Evolutionary conservation across 2,888 invertebrate genomes (phyloP).

Genomic region (Himalopsyche kuldschensis): DNA sequence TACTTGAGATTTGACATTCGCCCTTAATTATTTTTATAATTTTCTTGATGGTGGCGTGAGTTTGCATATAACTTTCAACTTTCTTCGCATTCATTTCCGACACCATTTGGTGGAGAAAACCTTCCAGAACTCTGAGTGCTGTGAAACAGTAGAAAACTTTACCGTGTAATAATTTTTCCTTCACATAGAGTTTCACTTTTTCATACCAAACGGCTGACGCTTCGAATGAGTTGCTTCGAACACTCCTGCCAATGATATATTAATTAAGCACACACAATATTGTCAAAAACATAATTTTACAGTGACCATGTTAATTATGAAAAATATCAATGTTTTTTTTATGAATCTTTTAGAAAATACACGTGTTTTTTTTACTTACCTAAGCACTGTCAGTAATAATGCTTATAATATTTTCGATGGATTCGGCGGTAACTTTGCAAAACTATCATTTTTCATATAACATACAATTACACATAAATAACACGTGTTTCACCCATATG

Average conservation of each 20-base stretch:
- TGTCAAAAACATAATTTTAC: no score
- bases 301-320: neutral
- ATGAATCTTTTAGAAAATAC: no score
- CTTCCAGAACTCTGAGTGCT: conserved; percentile 59
- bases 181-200: conserved; percentile 48
- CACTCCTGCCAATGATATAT: conserved; percentile 49
- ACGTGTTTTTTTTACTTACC: no score
- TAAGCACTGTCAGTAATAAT: neutral
- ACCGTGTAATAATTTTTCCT: conserved; percentile 44
- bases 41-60: neutral
- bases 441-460: no score
- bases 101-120: conserved; percentile 58
- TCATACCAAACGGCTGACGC: conserved; percentile 58
- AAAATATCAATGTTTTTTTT: neutral
- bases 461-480: neutral
- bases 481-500: no score
- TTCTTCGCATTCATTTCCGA: conserved; percentile 48
- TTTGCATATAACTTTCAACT: conserved; percentile 20
- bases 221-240: conserved; percentile 62
- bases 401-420: neutral
- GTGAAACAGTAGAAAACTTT: conserved; percentile 51
- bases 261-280: neutral
- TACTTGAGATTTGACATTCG: neutral
- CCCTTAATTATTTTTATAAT: neutral
- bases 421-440: no score